phyloP scores from a whole-genome alignment of 2,888 invertebrate species.

The Coelopa pilipes region DNA sequence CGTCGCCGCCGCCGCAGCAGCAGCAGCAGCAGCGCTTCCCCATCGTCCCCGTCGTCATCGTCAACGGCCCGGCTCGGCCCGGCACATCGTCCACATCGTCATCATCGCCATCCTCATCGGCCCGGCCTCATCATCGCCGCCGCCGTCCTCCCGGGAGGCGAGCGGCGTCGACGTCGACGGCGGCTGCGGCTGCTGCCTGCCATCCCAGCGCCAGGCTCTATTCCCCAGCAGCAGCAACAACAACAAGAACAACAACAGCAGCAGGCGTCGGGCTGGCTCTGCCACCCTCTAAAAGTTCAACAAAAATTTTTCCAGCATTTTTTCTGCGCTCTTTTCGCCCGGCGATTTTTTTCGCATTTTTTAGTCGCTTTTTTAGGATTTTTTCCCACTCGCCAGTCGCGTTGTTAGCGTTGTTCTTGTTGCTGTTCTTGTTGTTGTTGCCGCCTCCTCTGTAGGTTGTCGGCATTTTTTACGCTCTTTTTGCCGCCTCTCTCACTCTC shows the following conservation, averaged over 20 bases:
- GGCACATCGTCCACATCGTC: background rate
- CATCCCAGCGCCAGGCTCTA: slow-evolving; percentile 19
- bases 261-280: slow-evolving; percentile 18
- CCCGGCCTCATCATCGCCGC: slow-evolving; percentile 1
- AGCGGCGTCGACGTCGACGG: slow-evolving; percentile 20
- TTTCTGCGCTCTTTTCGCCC: slow-evolving; percentile 31
- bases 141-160: slow-evolving; percentile 9
- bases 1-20: background rate
- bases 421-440: slow-evolving; percentile 28
- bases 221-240: slow-evolving; percentile 21
- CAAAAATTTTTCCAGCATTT: slow-evolving; percentile 37
- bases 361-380: slow-evolving; percentile 35
- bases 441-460: slow-evolving; percentile 17
- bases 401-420: background rate
- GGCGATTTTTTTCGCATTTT: slow-evolving; percentile 32
- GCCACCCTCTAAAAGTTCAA: slow-evolving; percentile 42
- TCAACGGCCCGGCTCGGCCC: background rate
- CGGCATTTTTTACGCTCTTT: slow-evolving; percentile 21
- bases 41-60: too few species aligned
- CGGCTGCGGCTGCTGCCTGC: slow-evolving; percentile 26
- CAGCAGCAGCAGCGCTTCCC: slow-evolving; percentile 17
- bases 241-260: slow-evolving; percentile 8
- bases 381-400: slow-evolving; percentile 11
- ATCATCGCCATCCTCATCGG: slow-evolving; percentile 15
- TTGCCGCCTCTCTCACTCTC: slow-evolving; percentile 10